Evolutionary conservation across 2,113 vertebrate genomes (phyloP).

Genomic region (Motacilla tschutschensis): DNA sequence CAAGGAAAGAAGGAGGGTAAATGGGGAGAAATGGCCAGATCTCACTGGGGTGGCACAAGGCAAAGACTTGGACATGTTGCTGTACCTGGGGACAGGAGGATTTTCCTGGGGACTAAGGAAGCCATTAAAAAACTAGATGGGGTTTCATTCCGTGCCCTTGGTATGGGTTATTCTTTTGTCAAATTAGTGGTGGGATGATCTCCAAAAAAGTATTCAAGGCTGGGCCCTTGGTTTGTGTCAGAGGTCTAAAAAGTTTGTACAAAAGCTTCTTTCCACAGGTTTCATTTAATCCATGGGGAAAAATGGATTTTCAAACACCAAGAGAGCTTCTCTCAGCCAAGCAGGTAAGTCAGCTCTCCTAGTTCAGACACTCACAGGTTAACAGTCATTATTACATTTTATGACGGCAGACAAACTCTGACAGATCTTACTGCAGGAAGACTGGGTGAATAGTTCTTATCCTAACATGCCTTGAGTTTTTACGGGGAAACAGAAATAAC

Average conservation of each 20-base stretch:
- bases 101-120: not conserved
- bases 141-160: not conserved
- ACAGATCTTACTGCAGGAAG: not conserved
- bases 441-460: not conserved
- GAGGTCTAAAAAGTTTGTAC: not conserved
- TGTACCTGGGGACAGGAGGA: rapidly evolving
- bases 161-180: not conserved
- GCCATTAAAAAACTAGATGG: not conserved
- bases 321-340: not conserved
- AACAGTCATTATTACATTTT: not conserved
- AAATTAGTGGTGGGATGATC: not conserved
- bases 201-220: not conserved
- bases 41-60: not conserved
- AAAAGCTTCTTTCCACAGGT: not conserved
- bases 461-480: not conserved
- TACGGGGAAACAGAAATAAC: not conserved
- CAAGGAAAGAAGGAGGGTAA: not conserved
- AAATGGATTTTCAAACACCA: not conserved
- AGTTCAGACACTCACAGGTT: not conserved
- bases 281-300: not conserved
- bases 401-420: not conserved
- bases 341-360: not conserved
- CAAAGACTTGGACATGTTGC: rapidly evolving
- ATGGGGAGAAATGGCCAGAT: not conserved
- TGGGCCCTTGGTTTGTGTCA: not conserved